These are phyloP conservation scores for Euphydryas editha DNA, from an alignment of 2,888 invertebrate species.

Conservation along the genomic window DNA sequence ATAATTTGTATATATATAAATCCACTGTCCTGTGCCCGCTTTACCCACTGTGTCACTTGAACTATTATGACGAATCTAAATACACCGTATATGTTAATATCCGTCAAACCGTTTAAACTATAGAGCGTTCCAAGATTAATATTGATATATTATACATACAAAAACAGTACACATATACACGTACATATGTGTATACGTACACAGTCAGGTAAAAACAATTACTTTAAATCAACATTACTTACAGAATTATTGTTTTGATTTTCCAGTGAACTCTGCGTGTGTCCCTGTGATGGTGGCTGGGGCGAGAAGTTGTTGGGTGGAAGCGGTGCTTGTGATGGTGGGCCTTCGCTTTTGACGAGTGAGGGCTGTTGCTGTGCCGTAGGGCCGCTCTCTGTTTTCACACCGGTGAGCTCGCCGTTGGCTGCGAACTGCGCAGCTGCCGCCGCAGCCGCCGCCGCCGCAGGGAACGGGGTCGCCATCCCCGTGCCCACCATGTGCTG, in stretches of 20 bases:
- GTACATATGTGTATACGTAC: too few relatives aligned
- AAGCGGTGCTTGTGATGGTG: slow-evolving; percentile 72
- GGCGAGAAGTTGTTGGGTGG: slow-evolving; percentile 78
- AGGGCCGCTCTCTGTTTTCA: slow-evolving; percentile 75
- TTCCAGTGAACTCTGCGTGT: slow-evolving; percentile 83
- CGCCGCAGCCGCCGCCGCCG: slow-evolving; percentile 85
- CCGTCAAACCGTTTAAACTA: too few relatives aligned
- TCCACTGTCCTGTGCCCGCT: too few relatives aligned
- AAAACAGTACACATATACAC: too few relatives aligned
- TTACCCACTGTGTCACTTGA: too few relatives aligned
- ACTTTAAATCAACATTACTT: slow-evolving; percentile 50
- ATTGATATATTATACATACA: too few relatives aligned
- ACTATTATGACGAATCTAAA: too few relatives aligned
- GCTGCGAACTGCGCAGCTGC: slow-evolving; percentile 85
- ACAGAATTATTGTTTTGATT: slow-evolving; percentile 80
- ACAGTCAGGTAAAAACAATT: background rate
- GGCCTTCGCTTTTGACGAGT: slow-evolving; percentile 82
- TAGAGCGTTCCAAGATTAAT: too few relatives aligned
- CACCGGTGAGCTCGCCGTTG: slow-evolving; percentile 81
- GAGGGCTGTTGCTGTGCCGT: slow-evolving; percentile 69
- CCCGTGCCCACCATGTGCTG: slow-evolving; percentile 98
- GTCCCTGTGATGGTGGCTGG: slow-evolving; percentile 71
- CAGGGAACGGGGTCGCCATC: slow-evolving; percentile 89
- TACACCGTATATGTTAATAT: too few relatives aligned
- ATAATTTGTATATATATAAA: too few relatives aligned